Base-by-base conservation (phyloP, 1,140 invertebrate genomes). In the Drosophila neocordata region DNA sequence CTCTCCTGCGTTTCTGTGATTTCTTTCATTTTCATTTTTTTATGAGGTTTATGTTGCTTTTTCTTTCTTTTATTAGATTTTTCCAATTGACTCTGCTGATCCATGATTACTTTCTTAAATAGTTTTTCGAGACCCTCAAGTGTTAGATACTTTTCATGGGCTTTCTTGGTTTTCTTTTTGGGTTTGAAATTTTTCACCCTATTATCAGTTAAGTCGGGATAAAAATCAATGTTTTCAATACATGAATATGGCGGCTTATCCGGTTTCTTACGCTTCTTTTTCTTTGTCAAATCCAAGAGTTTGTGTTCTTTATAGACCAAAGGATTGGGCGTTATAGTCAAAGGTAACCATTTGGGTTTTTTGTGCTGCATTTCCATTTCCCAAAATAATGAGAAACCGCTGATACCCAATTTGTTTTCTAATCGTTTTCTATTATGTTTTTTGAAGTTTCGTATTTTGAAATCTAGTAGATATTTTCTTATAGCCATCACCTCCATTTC, bases 311-410 rank as follows among this genome's bases (percentile, higher is more conserved):
- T n/a, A 1, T 9, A 15, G 7, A 1, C 27, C 3, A 4, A 15
- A 34, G 13, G 9, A n/a, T 15, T 56, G 15, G 13, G 13, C 11
- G 24, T 4, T 34, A 15, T 4, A 3, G 27, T 56, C 7, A 56
- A 5, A 1, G 53, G 53, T 11, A 56, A 18, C 53, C 6, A 9
- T 64, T 6, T 18, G 0, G 5, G 18, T 11, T 37, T 35, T 5
- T 13, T 61, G 0, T 13, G 52, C 7, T 20, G 5, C 11, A 76
- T 13, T 15, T 76, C 73, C 0, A 0, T n/a, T 0, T 64, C 15
- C 73, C 72, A 76, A 12, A 76, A 69, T 4, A n/a, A 9, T 2
- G 18, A 5, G 8, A 77, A 77, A 15, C 56, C 9, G 0, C n/a
- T 13, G 3, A 76, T 48, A 1, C 27, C 24, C n/a, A 18, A 18